Evolutionary conservation across 2,888 invertebrate genomes (phyloP).

Genomic region (Smittia sp.): DNA sequence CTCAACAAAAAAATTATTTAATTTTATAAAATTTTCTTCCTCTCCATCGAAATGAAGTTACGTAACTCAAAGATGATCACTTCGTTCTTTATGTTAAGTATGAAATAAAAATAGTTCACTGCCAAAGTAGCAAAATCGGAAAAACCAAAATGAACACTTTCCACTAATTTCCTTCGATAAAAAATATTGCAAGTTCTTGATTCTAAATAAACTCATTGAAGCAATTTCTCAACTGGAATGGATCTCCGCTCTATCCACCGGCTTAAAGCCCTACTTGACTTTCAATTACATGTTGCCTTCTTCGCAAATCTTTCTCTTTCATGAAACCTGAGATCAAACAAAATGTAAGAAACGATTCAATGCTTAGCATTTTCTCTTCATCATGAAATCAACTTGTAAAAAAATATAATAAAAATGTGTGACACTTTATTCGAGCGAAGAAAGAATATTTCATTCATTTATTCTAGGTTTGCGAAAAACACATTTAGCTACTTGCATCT

Average conservation of each 20-base stretch:
- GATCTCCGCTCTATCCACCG: not conserved
- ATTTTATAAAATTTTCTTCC: too few species aligned
- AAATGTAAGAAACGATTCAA: slow-evolving; percentile 22
- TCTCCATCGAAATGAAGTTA: too few species aligned
- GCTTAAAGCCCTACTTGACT: not conserved
- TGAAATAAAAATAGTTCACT: too few species aligned
- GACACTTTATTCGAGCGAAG: slow-evolving; percentile 37
- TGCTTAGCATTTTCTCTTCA: slow-evolving; percentile 37
- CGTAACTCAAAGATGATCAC: too few species aligned
- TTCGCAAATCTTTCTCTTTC: not conserved
- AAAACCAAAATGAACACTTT: slow-evolving; percentile 8
- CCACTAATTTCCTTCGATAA: not conserved
- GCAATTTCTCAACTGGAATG: slow-evolving; percentile 12
- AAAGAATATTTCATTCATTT: not conserved
- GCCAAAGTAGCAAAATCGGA: too few species aligned
- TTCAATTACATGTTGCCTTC: not conserved
- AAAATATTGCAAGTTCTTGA: not conserved
- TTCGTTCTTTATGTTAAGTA: too few species aligned
- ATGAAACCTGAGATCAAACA: slow-evolving; percentile 40
- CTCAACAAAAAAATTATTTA: not conserved
- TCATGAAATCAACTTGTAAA: slow-evolving; percentile 14
- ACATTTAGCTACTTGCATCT: not conserved
- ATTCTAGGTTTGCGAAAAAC: not conserved
- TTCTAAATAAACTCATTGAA: not conserved
- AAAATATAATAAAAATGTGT: slow-evolving; percentile 12